Base-by-base conservation (phyloP, 2,797 vertebrate species). In the Luscinia megarhynchos region DNA sequence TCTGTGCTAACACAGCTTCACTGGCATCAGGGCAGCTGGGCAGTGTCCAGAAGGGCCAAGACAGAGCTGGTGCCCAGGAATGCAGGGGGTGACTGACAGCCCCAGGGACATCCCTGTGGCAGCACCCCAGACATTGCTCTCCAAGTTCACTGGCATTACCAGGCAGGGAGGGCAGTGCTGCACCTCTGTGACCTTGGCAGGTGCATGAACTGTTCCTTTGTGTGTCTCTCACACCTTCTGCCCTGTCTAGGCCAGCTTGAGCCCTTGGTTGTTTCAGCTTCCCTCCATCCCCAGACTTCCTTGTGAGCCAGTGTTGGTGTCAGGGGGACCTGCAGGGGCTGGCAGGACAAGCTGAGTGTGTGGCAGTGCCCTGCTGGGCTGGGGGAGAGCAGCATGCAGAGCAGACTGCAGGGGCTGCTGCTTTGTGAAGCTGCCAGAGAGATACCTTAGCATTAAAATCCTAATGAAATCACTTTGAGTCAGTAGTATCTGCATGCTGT, bases 381-480 rank as follows among this genome's bases (percentile, higher is more conserved):
- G 51, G n/a, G 32, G 29, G 8, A 79, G 62, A 26, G 69, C 85
- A 74, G 68, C 18, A 1, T 14, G 32, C 41, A 29, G 48, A 32
- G 18, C 16, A 50, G 46, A 41, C 34, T 80, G 77, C 50, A 80
- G 43, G 58, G 55, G 51, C 51, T 84, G 63, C 40, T 43, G 77
- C 61, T 4, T 38, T 62, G 46, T 69, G 21, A 57, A 53, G 87
- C 76, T 91, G 82, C 77, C 75, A 45, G 1, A 50, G 1, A 36
- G 82, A 32, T 18, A 54, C 76, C 79, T 83, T 46, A 40, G 87
- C 73, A n/a, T 64, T 67, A 61, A 40, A 85, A 86, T 26, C 66
- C 69, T 54, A 16, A 75, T 68, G 80, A 84, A 93, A 86, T 90
- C 34, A 1, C 26, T 64, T 74, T 9, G 69, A 95, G 73, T 90